Evolutionary conservation across 2,888 invertebrate genomes (phyloP), one percentile per base, ranked within the genome.

Genomic region (Chydorus sphaericus): DNA sequence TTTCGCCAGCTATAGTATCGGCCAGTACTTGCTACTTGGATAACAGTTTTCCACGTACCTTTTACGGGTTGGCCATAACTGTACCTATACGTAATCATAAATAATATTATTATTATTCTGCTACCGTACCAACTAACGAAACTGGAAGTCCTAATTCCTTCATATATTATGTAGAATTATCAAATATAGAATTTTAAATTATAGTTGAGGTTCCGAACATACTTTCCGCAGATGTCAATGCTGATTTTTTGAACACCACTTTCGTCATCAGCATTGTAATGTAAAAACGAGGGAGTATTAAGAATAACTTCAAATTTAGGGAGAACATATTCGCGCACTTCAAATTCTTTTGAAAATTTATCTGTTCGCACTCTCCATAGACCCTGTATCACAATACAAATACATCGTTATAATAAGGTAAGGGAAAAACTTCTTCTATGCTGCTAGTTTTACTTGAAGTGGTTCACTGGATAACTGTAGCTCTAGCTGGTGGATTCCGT

Each of bases 21-120:
- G 31, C 23, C 20, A 26, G 23, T 16, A 20, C 29, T 30, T 33
- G 31, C 33, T 5, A 55, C 33, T 48, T 48, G 23, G 18, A 55
- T 10, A 20, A 36, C 49, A 14, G 48, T 64, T 58, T 70, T 63
- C 14, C 67, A 66, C 8, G 66, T 66, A 7, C 81, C 81, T 57
- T 74, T 72, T 1, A 81, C 79, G 1, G 75, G 73, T 63, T 77
- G 75, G 1, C 80, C 80, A 63, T 78, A 79, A 3, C 78, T 77
- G 64, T 80, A 80, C 62, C 77, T 77, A 60, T 33, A n/a, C n/a
- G n/a, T n/a, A n/a, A n/a, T 65, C 62, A 55, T 30, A 56, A 28
- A 8, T 29, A 23, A 3, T 5, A 2, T 7, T 14, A n/a, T 14
- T 20, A 10, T n/a, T 10, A 30, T 1, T 5, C 11, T n/a, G 28